Evolutionary conservation across 2,113 vertebrate genomes (phyloP), one percentile per base, ranked within the genome.

Genomic region (Sinocyclocheilus anshuiensis): DNA sequence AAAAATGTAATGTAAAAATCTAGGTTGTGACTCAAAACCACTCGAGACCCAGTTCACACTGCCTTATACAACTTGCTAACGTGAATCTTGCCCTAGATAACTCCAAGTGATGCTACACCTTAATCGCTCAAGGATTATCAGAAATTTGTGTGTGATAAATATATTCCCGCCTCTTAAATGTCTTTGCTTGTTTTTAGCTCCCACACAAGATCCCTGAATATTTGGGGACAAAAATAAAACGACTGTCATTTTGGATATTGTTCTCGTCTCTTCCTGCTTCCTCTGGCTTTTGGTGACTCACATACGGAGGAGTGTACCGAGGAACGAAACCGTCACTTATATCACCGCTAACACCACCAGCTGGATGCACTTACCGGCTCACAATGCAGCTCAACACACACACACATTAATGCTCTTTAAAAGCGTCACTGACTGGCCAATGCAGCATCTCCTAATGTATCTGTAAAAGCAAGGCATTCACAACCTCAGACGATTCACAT

Each of bases 231-330:
- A 57, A 88, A 87, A 89, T 89, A 75, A 89, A 86, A 69, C 53
- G 26, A 86, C 80, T 86, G 76, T 86, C 57, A 76, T 81, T 83
- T 69, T 53, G 85, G 90, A 90, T 92, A 88, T 87, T 86, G 81
- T 88, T 90, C 86, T 89, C 79, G 0, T 84, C 87, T 86, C 83
- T 88, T 86, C 79, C 74, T 50, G 84, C 89, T 90, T 87, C 88
- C 90, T 91, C 86, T 90, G 59, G 82, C 83, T 88, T 87, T 84
- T 74, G 53, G 85, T 90, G 90, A 93, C 90, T 92, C 87, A 89
- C 45, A 59, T 39, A 83, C 18, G 72, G 86, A 79, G 83, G 86
- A 85, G 86, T 86, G 71, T 74, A 84, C 53, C 59, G 77, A 67
- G 79, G 74, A 72, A 81, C 77, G 72, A 6, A 29, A 86, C 76